These are phyloP conservation scores for Automeris io DNA, from an alignment of 2,888 invertebrate species.

Conservation along the genomic window DNA sequence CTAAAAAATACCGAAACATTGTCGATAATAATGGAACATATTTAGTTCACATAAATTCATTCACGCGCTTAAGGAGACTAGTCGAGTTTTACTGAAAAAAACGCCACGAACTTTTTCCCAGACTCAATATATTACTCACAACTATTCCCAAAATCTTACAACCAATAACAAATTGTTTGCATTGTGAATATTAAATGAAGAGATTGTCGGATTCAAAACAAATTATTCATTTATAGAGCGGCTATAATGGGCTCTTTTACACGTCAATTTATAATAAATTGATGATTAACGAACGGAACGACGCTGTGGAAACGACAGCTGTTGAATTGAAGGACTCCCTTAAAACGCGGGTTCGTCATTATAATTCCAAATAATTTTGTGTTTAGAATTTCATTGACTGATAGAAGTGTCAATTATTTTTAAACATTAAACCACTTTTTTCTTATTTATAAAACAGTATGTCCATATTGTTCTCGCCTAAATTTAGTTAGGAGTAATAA, in stretches of 20 bases:
- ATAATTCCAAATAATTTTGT: slow-evolving; percentile 6
- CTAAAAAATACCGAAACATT: no score
- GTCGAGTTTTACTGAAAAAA: no score
- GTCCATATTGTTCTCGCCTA: no score
- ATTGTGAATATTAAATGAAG: slow-evolving; percentile 4
- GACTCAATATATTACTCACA: no score
- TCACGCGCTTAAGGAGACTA: no score
- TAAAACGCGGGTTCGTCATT: slow-evolving; percentile 7
- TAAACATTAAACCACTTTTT: not conserved
- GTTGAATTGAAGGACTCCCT: slow-evolving; percentile 19
- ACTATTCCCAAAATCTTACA: no score
- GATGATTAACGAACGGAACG: slow-evolving; percentile 17
- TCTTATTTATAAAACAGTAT: no score
- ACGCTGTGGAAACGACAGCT: slow-evolving; percentile 18
- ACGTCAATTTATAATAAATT: slow-evolving; percentile 28
- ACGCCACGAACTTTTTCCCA: no score
- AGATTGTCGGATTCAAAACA: slow-evolving; percentile 10
- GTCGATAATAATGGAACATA: no score
- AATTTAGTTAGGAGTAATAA: no score
- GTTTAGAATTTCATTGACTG: not conserved
- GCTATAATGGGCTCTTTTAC: slow-evolving; percentile 19
- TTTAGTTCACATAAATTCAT: no score
- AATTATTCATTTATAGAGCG: slow-evolving; percentile 15
- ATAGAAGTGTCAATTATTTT: slow-evolving; percentile 1
- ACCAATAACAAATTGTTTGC: not conserved